A percentile compares a stretch with the other conserved stretches of the same genome.
Evolutionary conservation across 2,888 invertebrate genomes (phyloP).

Genomic region (Clanis bilineata): DNA sequence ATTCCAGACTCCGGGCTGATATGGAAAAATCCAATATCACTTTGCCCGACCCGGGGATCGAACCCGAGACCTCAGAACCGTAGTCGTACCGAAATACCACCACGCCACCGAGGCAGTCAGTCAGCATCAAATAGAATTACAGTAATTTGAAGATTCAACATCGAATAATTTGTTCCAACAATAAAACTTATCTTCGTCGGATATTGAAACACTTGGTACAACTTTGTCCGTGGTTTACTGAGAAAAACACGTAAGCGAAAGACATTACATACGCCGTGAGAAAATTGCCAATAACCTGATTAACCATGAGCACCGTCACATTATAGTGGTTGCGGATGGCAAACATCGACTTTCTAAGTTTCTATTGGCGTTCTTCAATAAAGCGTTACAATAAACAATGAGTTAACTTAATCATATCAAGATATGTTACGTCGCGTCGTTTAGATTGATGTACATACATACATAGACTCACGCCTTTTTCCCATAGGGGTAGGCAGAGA

Average conservation of each 20-base stretch:
- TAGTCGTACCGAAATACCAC: too few relatives aligned
- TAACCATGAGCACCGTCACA: slow-evolving; percentile 20
- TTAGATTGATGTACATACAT: too few relatives aligned
- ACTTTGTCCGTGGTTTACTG: slow-evolving; percentile 26
- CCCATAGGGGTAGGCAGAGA: too few relatives aligned
- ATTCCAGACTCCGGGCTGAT: too few relatives aligned
- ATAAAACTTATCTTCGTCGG: background rate
- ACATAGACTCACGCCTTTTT: too few relatives aligned
- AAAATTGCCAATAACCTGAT: slow-evolving; percentile 33
- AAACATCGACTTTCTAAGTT: slow-evolving; percentile 23
- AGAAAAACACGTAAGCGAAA: slow-evolving; percentile 41
- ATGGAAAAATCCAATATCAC: too few relatives aligned
- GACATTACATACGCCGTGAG: slow-evolving; percentile 42
- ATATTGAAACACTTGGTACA: background rate
- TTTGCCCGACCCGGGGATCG: too few relatives aligned
- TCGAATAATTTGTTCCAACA: background rate
- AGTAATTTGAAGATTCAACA: background rate
- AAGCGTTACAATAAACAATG: background rate
- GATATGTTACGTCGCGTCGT: too few relatives aligned
- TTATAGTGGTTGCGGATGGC: slow-evolving; percentile 7
- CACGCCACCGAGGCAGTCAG: too few relatives aligned
- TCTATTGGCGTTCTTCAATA: slow-evolving; percentile 17
- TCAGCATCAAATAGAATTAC: background rate
- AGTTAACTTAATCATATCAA: too few relatives aligned
- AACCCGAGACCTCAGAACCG: too few relatives aligned